Evolutionary conservation across 2,888 invertebrate genomes (phyloP), one percentile per base, ranked within the genome.

Genomic region (Cephus runcator): DNA sequence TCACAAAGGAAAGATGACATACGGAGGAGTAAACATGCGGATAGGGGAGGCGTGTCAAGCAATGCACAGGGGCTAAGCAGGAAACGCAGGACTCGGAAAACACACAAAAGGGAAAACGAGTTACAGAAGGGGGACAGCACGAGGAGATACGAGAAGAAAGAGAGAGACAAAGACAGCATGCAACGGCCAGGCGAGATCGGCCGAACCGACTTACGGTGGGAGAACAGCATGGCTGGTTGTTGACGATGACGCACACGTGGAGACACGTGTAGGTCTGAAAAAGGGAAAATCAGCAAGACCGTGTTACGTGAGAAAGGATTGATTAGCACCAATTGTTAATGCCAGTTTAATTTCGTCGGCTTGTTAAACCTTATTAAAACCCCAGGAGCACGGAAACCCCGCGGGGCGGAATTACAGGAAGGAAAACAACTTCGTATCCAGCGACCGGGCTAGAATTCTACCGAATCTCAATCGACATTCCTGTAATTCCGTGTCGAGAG

Each of bases 221-320:
- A 83, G 96, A 95, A 94, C 97, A 97, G 94, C 97, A 97, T 85
- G 95, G 95, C 88, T 94, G 94, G 92, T 96, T 96, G 95, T 96
- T 96, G 93, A 96, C 95, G 90, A 94, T 92, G 90, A 96, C 96
- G 93, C 97, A 97, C 92, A 97, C 97, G 93, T 97, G 97, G 85
- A 97, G 95, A 92, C 97, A 96, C 89, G 97, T 97, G 94, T 97
- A 97, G 84, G 96, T 96, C 97, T 97, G 96, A 92, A 93, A 93
- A 80, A 81, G 79, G 83, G 84, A 83, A 87, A 85, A 82, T 78
- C 79, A 87, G 84, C 83, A 83, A 82, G 82, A 85, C 85, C 83
- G 79, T 33, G 79, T 83, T 79, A 79, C 56, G 76, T 12, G 69
- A 76, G 31, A 23, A 34, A 34, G 71, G 71, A 33, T 34, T 1